Evolutionary conservation across 2,113 vertebrate species (phyloP).

Genomic region (Pteruthius melanotis): DNA sequence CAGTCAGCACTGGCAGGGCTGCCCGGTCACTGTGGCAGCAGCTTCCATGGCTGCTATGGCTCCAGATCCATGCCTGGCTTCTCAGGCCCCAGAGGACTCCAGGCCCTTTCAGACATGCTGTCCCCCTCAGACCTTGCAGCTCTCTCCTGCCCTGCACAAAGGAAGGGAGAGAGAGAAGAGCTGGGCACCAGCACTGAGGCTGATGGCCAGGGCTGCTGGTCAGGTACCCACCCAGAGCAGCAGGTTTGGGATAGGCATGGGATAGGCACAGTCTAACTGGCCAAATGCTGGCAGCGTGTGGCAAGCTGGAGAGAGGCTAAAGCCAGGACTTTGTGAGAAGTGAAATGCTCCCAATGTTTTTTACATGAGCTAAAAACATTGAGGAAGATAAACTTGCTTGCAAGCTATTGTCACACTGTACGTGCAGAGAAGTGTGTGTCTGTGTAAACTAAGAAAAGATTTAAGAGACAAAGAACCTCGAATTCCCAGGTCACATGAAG

Average conservation of each 20-base stretch:
- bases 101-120: neutral
- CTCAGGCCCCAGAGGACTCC: neutral
- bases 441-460: neutral
- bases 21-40: neutral
- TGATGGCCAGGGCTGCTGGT: neutral
- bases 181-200: fast-evolving
- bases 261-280: fast-evolving
- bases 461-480: neutral
- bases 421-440: neutral
- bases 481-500: neutral
- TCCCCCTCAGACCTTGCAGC: neutral
- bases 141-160: neutral
- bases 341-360: neutral
- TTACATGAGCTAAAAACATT: neutral
- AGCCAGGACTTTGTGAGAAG: neutral
- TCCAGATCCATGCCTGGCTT: neutral
- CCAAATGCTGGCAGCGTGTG: fast-evolving
- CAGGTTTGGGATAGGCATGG: neutral
- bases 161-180: neutral
- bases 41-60: neutral
- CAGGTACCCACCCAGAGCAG: neutral
- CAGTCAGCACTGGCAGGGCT: neutral
- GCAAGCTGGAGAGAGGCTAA: neutral
- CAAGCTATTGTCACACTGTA: neutral
- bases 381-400: neutral